Evolutionary conservation across 1,140 invertebrate genomes (phyloP).

Genomic region (Drosophila lacertosa): DNA sequence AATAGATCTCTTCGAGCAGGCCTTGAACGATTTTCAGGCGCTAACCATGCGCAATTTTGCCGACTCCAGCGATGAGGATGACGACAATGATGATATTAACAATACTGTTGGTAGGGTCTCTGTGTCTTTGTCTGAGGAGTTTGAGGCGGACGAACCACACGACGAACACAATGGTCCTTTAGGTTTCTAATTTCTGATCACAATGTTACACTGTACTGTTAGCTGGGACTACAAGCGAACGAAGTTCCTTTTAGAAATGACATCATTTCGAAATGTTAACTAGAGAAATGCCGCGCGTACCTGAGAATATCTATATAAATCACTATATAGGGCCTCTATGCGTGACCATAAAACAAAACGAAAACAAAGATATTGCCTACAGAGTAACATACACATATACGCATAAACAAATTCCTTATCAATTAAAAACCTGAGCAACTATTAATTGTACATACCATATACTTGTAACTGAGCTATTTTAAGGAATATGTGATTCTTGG

Average conservation of each 20-base stretch:
- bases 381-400: conserved; percentile 56
- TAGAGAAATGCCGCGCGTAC: conserved; percentile 78
- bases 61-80: conserved; percentile 73
- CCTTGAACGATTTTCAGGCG: conserved; percentile 82
- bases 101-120: background rate
- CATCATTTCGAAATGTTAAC: conserved; percentile 61
- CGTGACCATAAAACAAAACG: conserved; percentile 25
- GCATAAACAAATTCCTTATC: conserved; percentile 50
- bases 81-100: conserved; percentile 21
- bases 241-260: conserved; percentile 55
- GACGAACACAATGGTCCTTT: conserved; percentile 23
- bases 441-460: conserved; percentile 20
- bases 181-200: conserved; percentile 27
- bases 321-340: conserved; percentile 40
- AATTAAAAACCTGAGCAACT: conserved; percentile 22
- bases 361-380: conserved; percentile 18
- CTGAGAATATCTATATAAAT: conserved; percentile 60
- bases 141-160: conserved; percentile 50
- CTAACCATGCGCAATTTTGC: conserved; percentile 74
- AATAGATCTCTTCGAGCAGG: conserved; percentile 81
- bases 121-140: background rate
- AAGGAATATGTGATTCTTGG: conserved; percentile 19
- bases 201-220: conserved; percentile 4
- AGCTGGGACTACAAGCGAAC: conserved; percentile 35
- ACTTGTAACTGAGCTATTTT: conserved; percentile 13